Conservation (phyloP, 2,113 vertebrate genomes). For the Erinaceus europaeus region DNA sequence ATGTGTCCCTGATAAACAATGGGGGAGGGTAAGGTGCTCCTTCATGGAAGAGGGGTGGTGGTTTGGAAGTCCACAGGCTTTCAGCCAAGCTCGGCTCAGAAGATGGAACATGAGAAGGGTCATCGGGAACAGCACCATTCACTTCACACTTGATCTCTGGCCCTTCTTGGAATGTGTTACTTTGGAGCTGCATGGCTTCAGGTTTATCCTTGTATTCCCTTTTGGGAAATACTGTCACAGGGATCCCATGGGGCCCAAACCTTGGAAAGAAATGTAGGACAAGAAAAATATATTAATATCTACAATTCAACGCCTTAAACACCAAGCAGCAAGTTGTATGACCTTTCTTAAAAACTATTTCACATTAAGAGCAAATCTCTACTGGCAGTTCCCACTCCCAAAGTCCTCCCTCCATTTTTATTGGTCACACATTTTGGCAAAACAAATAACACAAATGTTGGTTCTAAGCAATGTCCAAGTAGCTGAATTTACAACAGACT, state of each 20-base stretch:
- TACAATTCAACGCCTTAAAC: background rate
- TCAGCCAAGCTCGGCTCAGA: conserved; percentile 79
- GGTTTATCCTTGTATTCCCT: conserved; percentile 91
- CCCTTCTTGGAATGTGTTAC: conserved; percentile 87
- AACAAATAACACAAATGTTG: background rate
- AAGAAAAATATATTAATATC: conserved; percentile 28
- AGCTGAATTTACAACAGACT: background rate
- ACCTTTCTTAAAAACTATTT: background rate
- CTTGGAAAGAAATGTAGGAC: conserved; percentile 79
- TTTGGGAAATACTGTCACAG: conserved; percentile 94
- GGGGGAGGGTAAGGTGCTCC: conserved; percentile 96
- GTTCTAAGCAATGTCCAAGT: background rate
- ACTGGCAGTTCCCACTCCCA: background rate
- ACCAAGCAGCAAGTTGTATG: background rate
- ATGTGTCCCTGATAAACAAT: conserved; percentile 99
- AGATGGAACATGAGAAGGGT: conserved; percentile 76
- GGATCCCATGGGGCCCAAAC: conserved; percentile 98
- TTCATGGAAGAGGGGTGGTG: conserved; percentile 95
- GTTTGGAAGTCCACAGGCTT: conserved; percentile 91
- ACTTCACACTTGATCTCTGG: conserved; percentile 79
- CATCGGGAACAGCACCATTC: conserved; percentile 77
- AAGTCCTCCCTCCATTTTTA: background rate
- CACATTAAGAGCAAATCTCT: background rate
- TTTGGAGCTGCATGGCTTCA: conserved; percentile 88
- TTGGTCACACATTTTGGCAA: background rate